Percentiles rank a stretch among this genome's conserved stretches.
phyloP scores from a whole-genome alignment of 2,888 invertebrate genomes.

The Malacosoma neustria region DNA sequence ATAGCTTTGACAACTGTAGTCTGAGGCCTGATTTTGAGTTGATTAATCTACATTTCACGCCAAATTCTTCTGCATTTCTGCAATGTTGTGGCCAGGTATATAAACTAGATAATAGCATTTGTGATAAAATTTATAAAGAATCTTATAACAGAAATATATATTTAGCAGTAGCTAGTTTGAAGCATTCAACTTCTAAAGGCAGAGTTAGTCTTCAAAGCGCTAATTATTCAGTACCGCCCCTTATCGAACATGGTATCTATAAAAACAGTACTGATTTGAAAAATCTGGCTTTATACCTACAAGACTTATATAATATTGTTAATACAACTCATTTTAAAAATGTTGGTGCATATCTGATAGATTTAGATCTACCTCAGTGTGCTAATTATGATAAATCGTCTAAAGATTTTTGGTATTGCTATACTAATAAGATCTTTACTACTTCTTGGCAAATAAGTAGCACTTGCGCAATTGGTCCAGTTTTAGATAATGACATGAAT shows the following conservation, averaged over 20 bases:
- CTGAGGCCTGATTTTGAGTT: no score
- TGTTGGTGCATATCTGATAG: constrained; percentile 48
- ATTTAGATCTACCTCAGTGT: no score
- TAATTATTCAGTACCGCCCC: constrained; percentile 20
- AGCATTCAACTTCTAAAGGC: constrained; percentile 8
- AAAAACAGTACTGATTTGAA: constrained; percentile 14
- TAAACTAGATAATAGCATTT: constrained; percentile 43
- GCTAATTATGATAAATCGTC: no score
- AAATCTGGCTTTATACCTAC: constrained; percentile 10
- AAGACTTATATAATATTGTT: constrained; percentile 13
- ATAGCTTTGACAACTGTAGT: constrained; percentile 14
- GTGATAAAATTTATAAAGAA: constrained; percentile 18
- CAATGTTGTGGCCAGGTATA: constrained; percentile 44
- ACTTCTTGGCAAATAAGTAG: constrained; percentile 83
- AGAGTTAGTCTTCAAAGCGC: constrained; percentile 4
- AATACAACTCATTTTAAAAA: constrained; percentile 21
- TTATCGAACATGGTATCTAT: constrained; percentile 7
- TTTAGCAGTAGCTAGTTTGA: constrained; percentile 3
- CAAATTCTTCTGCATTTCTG: constrained; percentile 5
- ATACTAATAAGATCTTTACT: no score
- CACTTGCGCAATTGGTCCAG: constrained; percentile 84
- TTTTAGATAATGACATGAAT: constrained; percentile 75
- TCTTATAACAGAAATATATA: constrained; percentile 6
- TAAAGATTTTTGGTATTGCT: no score
- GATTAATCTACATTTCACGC: constrained; percentile 12